A percentile compares a stretch with the other conserved stretches of the same genome.
Conservation (phyloP, 2,113 vertebrate species). For the Microtus pennsylvanicus region DNA sequence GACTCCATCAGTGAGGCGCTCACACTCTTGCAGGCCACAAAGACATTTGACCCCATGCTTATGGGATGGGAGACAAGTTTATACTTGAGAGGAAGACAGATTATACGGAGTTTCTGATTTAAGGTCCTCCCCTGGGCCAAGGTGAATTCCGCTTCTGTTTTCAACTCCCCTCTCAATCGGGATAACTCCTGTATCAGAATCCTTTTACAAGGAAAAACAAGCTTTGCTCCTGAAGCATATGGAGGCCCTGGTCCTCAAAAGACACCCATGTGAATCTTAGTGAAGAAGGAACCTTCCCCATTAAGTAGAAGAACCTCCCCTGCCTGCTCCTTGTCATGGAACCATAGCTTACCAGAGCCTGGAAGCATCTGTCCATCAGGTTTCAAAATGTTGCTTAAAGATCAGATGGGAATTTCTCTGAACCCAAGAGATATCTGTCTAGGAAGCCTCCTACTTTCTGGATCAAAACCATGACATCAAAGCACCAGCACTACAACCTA, state of each 20-base stretch:
- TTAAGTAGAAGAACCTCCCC: no score
- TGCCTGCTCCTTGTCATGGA: neutral
- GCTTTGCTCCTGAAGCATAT: neutral
- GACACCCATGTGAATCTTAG: neutral
- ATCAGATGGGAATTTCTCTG: neutral
- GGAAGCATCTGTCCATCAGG: neutral
- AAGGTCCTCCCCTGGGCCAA: neutral
- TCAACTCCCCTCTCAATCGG: neutral
- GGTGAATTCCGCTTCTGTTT: neutral
- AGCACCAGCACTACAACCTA: neutral
- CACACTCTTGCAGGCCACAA: neutral
- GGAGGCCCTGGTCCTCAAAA: neutral
- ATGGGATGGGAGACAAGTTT: neutral
- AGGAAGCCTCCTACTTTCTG: neutral
- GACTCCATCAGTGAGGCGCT: neutral
- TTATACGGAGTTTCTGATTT: neutral
- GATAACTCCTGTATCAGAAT: neutral
- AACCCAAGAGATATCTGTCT: neutral
- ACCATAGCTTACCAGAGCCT: neutral
- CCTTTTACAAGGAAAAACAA: neutral
- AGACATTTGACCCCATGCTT: neutral
- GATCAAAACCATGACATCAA: neutral
- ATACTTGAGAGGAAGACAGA: neutral
- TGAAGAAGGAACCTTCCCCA: neutral
- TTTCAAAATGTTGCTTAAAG: neutral